Conservation (phyloP, 2,113 vertebrate genomes). For the Heterocephalus glaber region DNA sequence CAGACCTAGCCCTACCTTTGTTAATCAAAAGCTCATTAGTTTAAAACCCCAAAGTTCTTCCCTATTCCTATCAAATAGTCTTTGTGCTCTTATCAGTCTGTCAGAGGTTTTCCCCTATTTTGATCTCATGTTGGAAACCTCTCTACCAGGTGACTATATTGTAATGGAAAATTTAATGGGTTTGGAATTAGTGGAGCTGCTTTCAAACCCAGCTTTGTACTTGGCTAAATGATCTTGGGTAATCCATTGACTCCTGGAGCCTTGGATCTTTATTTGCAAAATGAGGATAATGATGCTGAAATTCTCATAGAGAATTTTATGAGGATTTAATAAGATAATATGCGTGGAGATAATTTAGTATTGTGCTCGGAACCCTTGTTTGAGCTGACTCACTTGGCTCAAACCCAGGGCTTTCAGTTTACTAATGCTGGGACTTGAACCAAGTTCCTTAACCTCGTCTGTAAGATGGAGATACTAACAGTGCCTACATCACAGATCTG, state of each 20-base stretch:
- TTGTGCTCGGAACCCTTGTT: not conserved
- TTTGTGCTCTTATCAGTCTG: not conserved
- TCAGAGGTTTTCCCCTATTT: not conserved
- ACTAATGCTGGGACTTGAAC: not conserved
- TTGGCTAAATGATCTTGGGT: not conserved
- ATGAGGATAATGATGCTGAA: not conserved
- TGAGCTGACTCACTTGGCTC: constrained; percentile 13
- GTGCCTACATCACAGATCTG: not conserved
- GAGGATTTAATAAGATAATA: constrained; percentile 25
- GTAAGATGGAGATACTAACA: not conserved
- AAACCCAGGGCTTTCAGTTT: not conserved
- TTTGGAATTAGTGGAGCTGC: not conserved
- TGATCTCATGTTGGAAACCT: not conserved
- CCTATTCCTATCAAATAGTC: not conserved
- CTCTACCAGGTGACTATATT: not conserved
- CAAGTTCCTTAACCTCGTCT: constrained; percentile 24
- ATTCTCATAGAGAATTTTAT: not conserved
- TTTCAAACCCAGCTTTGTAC: not conserved
- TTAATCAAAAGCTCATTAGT: not conserved
- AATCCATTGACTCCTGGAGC: not conserved
- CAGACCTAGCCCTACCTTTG: not conserved
- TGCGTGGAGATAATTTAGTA: not conserved
- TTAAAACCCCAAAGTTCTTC: not conserved
- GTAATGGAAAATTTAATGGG: constrained; percentile 12
- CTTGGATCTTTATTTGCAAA: constrained; percentile 3